phyloP scores from a whole-genome alignment of 2,888 invertebrate genomes.

The Coleophora deauratella region DNA sequence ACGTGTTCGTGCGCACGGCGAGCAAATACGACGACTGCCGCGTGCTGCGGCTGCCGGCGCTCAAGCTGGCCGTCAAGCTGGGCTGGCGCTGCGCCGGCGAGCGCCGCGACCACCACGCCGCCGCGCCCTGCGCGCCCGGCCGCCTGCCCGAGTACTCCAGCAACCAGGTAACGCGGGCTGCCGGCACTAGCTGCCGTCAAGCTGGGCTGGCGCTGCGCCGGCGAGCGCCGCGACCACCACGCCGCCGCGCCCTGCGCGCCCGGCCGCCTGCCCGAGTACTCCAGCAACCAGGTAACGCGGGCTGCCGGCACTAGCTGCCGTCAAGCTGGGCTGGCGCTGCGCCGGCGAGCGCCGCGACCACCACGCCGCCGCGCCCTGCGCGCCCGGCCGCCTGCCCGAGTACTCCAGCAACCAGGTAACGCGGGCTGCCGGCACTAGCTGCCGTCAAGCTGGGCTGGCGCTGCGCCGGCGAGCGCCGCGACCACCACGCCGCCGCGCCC shows the following conservation, averaged over 20 bases:
- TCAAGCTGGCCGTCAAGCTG: slow-evolving; percentile 87
- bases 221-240: slow-evolving; percentile 97
- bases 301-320: slow-evolving; percentile 89
- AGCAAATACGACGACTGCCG: slow-evolving; percentile 99
- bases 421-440: slow-evolving; percentile 89
- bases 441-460: slow-evolving; percentile 90
- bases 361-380: slow-evolving; percentile 95
- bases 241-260: slow-evolving; percentile 96
- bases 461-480: slow-evolving; percentile 93
- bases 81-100: slow-evolving; percentile 95
- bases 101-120: slow-evolving; percentile 96
- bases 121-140: slow-evolving; percentile 96
- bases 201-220: slow-evolving; percentile 92
- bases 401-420: slow-evolving; percentile 93
- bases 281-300: slow-evolving; percentile 88
- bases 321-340: slow-evolving; percentile 93
- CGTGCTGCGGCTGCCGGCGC: slow-evolving; percentile 90
- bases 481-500: slow-evolving; percentile 95
- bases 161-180: slow-evolving; percentile 85
- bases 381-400: slow-evolving; percentile 96
- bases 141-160: slow-evolving; percentile 97
- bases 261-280: slow-evolving; percentile 96
- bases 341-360: slow-evolving; percentile 96
- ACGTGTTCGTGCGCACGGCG: slow-evolving; percentile 96
- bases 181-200: slow-evolving; percentile 91